phyloP scores from a whole-genome alignment of 1,140 invertebrate species.

The Orchesella cincta region DNA sequence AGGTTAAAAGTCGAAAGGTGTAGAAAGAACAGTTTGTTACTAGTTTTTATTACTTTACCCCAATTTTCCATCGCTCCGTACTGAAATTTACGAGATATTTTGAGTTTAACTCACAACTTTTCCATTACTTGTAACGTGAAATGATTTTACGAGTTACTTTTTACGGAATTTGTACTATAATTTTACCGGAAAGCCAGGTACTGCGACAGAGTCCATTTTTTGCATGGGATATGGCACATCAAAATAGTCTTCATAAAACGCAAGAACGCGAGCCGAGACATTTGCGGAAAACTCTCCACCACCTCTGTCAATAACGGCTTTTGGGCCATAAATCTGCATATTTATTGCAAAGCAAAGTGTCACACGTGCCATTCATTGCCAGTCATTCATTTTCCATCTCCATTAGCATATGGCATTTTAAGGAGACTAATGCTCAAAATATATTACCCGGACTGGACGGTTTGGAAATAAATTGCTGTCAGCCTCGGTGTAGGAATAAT shows the following conservation, averaged over 20 bases:
- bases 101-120: no score
- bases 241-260: slow-evolving; percentile 20
- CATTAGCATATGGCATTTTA: background rate
- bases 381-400: background rate
- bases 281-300: slow-evolving; percentile 23
- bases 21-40: no score
- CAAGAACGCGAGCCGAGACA: slow-evolving; percentile 12
- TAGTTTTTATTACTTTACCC: no score
- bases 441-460: slow-evolving; percentile 1
- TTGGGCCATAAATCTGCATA: slow-evolving; percentile 30
- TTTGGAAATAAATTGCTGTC: slow-evolving; percentile 10
- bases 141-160: no score
- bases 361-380: slow-evolving; percentile 10
- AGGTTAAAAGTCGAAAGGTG: no score
- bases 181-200: slow-evolving; percentile 20
- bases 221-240: slow-evolving; percentile 22
- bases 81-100: no score
- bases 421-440: background rate
- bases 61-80: slow-evolving; percentile 10
- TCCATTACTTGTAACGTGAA: no score
- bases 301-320: slow-evolving; percentile 20
- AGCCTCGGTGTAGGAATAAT: background rate
- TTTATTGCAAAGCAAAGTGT: slow-evolving; percentile 15
- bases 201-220: slow-evolving; percentile 25
- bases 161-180: no score